These are phyloP conservation scores for Nixonia krombeini DNA, from an alignment of 1,140 invertebrate genomes.

Conservation along the genomic window DNA sequence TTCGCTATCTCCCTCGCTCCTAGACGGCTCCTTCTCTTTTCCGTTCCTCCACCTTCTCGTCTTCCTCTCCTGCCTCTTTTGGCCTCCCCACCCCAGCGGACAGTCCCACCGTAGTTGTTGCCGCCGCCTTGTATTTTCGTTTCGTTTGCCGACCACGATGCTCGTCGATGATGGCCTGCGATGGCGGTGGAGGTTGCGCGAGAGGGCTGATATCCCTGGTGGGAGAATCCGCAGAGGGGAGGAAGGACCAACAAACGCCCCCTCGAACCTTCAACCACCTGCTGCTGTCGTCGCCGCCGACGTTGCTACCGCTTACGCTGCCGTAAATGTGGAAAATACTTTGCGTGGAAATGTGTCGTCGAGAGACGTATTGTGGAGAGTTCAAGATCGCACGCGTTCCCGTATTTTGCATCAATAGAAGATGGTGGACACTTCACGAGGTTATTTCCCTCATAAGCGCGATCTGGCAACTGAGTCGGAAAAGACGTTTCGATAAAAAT, in stretches of 20 bases:
- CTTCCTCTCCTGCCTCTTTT: neutral
- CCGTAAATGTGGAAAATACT: neutral
- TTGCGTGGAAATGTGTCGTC: neutral
- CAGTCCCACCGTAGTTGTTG: neutral
- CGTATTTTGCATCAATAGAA: too few relatives aligned
- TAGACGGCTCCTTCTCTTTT: conserved; percentile 6
- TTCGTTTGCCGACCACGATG: conserved; percentile 25
- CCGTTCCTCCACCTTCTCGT: conserved; percentile 4
- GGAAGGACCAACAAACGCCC: conserved; percentile 56
- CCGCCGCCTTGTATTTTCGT: conserved; percentile 24
- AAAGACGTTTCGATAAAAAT: too few relatives aligned
- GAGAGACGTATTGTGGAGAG: too few relatives aligned
- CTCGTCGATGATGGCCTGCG: conserved; percentile 15
- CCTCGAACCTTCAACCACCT: conserved; percentile 62
- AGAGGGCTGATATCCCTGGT: neutral
- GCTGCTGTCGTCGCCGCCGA: conserved; percentile 55
- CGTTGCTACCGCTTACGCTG: conserved; percentile 11
- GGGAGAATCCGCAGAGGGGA: conserved; percentile 8
- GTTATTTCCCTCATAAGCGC: too few relatives aligned
- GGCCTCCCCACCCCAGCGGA: neutral
- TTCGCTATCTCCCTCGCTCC: conserved; percentile 10
- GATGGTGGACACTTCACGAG: too few relatives aligned
- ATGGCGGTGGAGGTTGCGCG: conserved; percentile 10
- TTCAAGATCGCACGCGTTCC: too few relatives aligned
- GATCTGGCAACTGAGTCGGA: too few relatives aligned